Conservation (phyloP, 2,113 vertebrate species). For the Antechinus flavipes region DNA sequence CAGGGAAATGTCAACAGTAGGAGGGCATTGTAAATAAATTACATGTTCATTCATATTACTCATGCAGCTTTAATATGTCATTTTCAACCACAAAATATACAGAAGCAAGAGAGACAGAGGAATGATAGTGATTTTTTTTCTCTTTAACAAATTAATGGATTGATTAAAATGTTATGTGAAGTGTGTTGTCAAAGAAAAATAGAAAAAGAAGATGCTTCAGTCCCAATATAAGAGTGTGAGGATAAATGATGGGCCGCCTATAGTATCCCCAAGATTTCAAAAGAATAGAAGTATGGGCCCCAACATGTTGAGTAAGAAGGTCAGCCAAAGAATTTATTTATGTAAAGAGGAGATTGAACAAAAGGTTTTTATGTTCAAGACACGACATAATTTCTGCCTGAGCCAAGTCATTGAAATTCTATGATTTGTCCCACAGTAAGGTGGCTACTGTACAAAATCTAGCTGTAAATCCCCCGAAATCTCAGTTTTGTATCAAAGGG, state of each 20-base stretch:
- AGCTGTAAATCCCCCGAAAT: not conserved
- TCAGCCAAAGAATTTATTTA: not conserved
- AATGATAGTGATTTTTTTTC: slow-evolving; percentile 33
- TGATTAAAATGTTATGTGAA: not conserved
- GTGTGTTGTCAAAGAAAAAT: not conserved
- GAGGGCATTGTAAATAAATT: slow-evolving; percentile 33
- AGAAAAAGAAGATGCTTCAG: not conserved
- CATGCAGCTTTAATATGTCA: slow-evolving; percentile 6
- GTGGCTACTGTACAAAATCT: not conserved
- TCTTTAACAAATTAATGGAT: not conserved
- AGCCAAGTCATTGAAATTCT: not conserved
- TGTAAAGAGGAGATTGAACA: not conserved
- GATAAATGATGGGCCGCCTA: not conserved
- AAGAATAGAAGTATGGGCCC: not conserved
- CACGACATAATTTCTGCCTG: not conserved
- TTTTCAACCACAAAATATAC: slow-evolving; percentile 40
- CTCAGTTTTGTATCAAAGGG: not conserved
- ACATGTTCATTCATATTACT: slow-evolving; percentile 13
- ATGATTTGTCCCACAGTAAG: not conserved
- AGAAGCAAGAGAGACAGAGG: not conserved
- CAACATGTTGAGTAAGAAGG: not conserved
- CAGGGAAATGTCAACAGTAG: not conserved
- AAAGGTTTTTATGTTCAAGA: not conserved
- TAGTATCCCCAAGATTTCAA: not conserved
- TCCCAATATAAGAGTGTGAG: not conserved